Evolutionary conservation across 1,140 invertebrate genomes (phyloP), one percentile per base, ranked within the genome.

Genomic region (Agrilus planipennis): DNA sequence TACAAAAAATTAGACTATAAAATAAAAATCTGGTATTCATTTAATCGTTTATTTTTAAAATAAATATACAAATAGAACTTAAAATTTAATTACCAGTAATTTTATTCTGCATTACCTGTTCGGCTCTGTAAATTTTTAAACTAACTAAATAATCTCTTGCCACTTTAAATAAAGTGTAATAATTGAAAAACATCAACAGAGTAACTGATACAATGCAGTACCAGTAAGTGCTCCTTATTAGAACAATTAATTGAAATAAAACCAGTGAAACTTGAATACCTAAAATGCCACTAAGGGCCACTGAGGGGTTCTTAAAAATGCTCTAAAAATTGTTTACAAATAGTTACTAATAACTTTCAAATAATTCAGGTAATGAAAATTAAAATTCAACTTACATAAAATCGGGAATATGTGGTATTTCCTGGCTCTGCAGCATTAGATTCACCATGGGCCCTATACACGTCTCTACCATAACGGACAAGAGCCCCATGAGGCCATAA

Each of bases 91-190:
- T 37, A 37, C 15, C 22, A 44, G 42, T 35, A 9, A 47, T 16
- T 49, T 49, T 52, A 31, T 49, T 72, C 55, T 81, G 76, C 49
- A 82, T 73, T 47, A 76, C 68, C 49, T 73, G 69, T 62, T 89
- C 84, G 0, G 79, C 72, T 51, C 76, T 75, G 53, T 89, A 89
- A 4, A 89, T 73, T 57, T 79, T 81, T 67, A 76, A 82, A 41
- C 89, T 79, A 25, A 94, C 75, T 1, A 92, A 64, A 61, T 83
- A 87, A 61, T 95, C 89, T 37, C 90, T 70, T 3, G 81, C 68
- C 36, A 93, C 68, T 65, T 92, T 92, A 52, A 89, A 95, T 4
- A 97, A 70, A 1, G 88, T 84, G 50, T 89, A 84, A 63, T 92
- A 92, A 62, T 93, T 94, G 32, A 86, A 84, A 53, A 90, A 80